A percentile compares a stretch with the other conserved stretches of the same genome.
phyloP scores from a whole-genome alignment of 2,113 vertebrate species.

The Microcebus ravelobensis region DNA sequence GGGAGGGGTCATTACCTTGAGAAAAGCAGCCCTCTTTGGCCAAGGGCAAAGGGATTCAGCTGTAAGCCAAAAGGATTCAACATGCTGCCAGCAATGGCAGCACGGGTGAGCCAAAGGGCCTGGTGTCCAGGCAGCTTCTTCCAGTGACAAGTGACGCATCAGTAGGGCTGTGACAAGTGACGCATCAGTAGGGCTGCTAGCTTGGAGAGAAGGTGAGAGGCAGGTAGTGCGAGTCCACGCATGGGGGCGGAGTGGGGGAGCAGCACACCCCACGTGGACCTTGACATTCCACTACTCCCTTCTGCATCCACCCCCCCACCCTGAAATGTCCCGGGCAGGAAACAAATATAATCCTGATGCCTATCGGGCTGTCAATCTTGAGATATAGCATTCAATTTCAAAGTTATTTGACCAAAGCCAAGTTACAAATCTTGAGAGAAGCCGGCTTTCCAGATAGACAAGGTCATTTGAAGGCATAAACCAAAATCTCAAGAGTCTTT shows the following conservation, averaged over 20 bases:
- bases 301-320: background rate
- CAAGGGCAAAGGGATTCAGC: background rate
- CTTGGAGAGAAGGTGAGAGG: background rate
- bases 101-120: background rate
- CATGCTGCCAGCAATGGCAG: no score
- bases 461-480: background rate
- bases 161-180: background rate
- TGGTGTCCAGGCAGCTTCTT: background rate
- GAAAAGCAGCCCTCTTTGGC: background rate
- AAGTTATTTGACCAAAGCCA: conserved; percentile 50
- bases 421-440: conserved; percentile 19
- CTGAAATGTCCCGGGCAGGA: conserved; percentile 10
- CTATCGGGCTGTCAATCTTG: conserved; percentile 9
- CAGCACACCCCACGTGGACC: background rate
- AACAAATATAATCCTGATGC: conserved; percentile 22
- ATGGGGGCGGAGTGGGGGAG: fast-evolving
- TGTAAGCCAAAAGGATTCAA: background rate
- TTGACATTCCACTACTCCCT: background rate
- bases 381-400: background rate
- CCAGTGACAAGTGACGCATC: background rate
- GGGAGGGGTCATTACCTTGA: background rate
- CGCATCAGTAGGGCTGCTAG: background rate
- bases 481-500: background rate
- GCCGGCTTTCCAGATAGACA: conserved; percentile 24
- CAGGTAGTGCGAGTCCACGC: no score